Base-by-base conservation (phyloP, 2,888 invertebrate genomes). In the Sarcophaga variegata region DNA sequence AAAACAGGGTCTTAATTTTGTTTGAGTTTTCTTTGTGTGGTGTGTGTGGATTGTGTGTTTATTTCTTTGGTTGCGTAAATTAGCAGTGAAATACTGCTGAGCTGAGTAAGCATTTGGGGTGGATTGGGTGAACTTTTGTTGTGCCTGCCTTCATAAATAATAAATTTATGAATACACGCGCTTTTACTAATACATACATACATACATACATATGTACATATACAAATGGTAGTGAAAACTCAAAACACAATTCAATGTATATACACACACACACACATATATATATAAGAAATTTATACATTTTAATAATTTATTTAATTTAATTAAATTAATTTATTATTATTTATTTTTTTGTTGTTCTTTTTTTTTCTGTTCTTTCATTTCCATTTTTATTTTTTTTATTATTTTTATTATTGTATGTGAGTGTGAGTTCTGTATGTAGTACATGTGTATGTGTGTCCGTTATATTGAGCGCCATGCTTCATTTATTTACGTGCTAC, bases 291-390 rank as follows among this genome's bases (percentile, higher is more conserved):
- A 54, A 54, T 54, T 54, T 12, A 59, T 81, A 82, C 85, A 85
- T 83, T 81, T 85, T 83, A 85, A 88, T 85, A 85, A 88, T 86
- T 88, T 90, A 90, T 92, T 89, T 91, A 91, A 91, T 91, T 91
- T 91, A 92, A 91, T 91, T 92, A 91, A 91, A 91, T 92, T 91
- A 91, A 92, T 91, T 92, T 90, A 89, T 90, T 90, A 89, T 90
- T 90, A 88, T 90, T 88, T 86, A 85, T 89, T 72, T 87, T 76
- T 82, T 86, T 83, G 0, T 83, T 87, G 88, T 88, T 88, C 80
- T 88, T 88, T 87, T 81, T 86, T 85, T 74, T 81, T 74, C 81
- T 87, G 63, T 83, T 81, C 54, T 37, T 12, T 54, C 54, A 20
- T 66, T 49, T 81, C 60, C 67, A 66, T 76, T 70, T 76, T 86